Conservation (phyloP, 2,888 invertebrate species). For the Molanna angustata region DNA sequence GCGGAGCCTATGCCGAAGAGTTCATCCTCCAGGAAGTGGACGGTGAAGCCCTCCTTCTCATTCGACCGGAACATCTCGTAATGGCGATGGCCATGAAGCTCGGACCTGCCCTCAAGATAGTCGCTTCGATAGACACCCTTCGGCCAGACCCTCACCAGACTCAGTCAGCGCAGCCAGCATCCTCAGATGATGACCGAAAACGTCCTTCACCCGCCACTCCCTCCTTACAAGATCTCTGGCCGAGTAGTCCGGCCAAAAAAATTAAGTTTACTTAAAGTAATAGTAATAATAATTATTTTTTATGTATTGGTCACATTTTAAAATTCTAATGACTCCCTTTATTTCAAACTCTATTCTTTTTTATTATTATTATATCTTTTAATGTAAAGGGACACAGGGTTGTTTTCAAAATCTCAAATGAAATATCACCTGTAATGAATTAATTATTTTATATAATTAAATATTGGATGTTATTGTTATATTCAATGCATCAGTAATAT, state of each 20-base stretch:
- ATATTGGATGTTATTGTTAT: too few species aligned
- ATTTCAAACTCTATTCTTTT: too few species aligned
- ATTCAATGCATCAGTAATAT: too few species aligned
- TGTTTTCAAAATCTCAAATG: too few species aligned
- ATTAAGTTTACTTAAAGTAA: constrained; percentile 19
- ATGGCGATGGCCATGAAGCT: constrained; percentile 93
- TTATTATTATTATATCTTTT: too few species aligned
- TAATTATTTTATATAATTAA: too few species aligned
- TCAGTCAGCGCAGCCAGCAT: background rate
- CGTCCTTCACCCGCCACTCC: constrained; percentile 12
- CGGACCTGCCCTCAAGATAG: constrained; percentile 93
- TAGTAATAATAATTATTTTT: too few species aligned
- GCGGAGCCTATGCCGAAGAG: constrained; percentile 90
- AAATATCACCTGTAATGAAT: too few species aligned
- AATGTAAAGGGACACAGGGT: too few species aligned
- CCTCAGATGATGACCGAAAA: constrained; percentile 9
- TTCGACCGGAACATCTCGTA: constrained; percentile 93
- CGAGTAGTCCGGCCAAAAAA: constrained; percentile 26
- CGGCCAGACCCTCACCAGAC: constrained; percentile 53
- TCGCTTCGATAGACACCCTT: constrained; percentile 85
- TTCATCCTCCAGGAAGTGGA: constrained; percentile 95
- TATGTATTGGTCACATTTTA: too few species aligned
- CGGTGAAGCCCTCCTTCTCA: constrained; percentile 87
- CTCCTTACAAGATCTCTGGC: constrained; percentile 26
- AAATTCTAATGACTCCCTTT: too few species aligned